These are phyloP conservation scores for Aldabrachelys gigantea DNA, from an alignment of 2,113 vertebrate genomes.

Conservation along the genomic window DNA sequence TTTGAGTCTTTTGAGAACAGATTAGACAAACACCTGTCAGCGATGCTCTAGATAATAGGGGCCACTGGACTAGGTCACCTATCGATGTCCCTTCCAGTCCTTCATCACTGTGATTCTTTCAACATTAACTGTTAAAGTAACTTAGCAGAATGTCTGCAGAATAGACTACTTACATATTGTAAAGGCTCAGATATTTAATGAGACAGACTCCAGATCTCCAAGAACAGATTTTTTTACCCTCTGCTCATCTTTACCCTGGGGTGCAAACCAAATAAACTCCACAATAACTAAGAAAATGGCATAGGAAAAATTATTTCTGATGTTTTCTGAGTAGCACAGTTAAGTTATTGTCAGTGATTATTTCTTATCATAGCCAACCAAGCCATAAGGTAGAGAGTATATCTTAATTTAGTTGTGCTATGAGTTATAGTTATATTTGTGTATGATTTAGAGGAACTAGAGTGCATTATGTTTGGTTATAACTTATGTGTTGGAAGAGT, in stretches of 20 bases:
- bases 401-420: not conserved
- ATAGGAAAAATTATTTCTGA: not conserved
- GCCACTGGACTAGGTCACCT: too few relatives aligned
- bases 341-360: not conserved
- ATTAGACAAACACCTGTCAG: too few relatives aligned
- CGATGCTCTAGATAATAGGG: too few relatives aligned
- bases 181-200: not conserved
- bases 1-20: too few relatives aligned
- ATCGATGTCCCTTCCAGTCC: too few relatives aligned
- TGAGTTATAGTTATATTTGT: not conserved
- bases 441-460: not conserved
- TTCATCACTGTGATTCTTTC: too few relatives aligned
- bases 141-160: rapidly evolving
- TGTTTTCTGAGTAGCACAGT: not conserved
- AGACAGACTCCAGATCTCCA: rapidly evolving
- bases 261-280: rapidly evolving
- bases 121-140: rapidly evolving
- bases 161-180: rapidly evolving
- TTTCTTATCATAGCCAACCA: rapidly evolving
- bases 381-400: not conserved
- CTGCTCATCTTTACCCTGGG: rapidly evolving
- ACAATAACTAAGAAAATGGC: rapidly evolving
- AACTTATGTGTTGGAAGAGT: too few relatives aligned
- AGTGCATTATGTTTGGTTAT: rapidly evolving
- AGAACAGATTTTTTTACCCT: rapidly evolving